Evolutionary conservation across 2,113 vertebrate species (phyloP), one percentile per base, ranked within the genome.

Genomic region (Noturus placidus): DNA sequence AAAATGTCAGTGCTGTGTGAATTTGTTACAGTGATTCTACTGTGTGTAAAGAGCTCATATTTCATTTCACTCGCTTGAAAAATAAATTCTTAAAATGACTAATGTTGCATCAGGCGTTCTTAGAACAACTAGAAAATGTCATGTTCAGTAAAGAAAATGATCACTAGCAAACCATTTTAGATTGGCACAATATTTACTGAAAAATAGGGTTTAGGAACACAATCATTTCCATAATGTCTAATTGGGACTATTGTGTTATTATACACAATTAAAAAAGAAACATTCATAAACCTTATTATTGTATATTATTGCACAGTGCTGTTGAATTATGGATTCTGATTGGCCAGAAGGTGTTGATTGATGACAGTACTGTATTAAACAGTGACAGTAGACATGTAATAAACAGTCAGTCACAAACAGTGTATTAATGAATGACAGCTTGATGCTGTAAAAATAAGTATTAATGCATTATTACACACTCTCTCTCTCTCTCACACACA

Each of bases 401-500:
- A 63, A 87, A 57, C 33, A 63, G 33, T 50, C 59, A 70, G 19
- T 89, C 57, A 89, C 67, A 83, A 85, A 83, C 38, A 70, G 17
- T 27, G 33, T 52, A 35, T 79, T 78, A 79, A 87, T 59, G 7
- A 22, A 72, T 87, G 50, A 67, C 54, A 63, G 70, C 67, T 74
- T 84, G 13, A 70, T 33, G 74, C 61, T 84, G n/a, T 84, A 84
- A 54, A 27, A 69, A 80, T 13, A 65, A 54, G 74, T 59, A 30
- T 85, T 52, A 72, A 10, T 74, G 65, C 74, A 30, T 33, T 65
- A 25, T 76, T 33, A 57, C 33, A 57, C 30, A 57, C 42, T 46
- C 42, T 42, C n/a, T n/a, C n/a, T n/a, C n/a, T n/a, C n/a, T n/a
- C n/a, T n/a, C 70, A 89, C 72, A 87, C 85, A 86, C 38, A 84